Evolutionary conservation across 2,113 vertebrate genomes (phyloP).

Genomic region (Leptosomus discolor): DNA sequence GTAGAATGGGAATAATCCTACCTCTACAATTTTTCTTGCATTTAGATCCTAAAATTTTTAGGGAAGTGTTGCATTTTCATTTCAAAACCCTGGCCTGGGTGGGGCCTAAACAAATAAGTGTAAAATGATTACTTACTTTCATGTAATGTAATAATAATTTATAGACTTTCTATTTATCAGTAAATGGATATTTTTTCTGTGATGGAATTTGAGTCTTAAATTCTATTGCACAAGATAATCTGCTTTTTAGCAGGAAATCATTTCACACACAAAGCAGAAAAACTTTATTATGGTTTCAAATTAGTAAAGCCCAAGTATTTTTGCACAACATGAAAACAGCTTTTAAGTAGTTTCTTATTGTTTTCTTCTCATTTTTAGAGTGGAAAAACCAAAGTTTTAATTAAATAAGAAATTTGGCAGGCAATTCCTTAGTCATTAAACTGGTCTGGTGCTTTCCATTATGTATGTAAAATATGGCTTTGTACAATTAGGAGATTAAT

Average conservation of each 20-base stretch:
- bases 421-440: constrained; percentile 34
- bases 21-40: background rate
- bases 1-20: background rate
- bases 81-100: fast-evolving
- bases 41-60: background rate
- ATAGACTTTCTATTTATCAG: background rate
- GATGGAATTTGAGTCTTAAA: background rate
- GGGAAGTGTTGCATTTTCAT: background rate
- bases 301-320: background rate
- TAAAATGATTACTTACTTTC: background rate
- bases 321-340: background rate
- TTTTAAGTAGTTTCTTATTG: background rate
- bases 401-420: constrained; percentile 52
- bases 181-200: background rate
- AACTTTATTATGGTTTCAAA: background rate
- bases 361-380: background rate
- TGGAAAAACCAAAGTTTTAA: constrained; percentile 43
- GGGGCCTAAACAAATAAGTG: background rate
- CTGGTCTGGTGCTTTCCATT: constrained; percentile 17
- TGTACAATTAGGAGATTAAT: constrained; percentile 51
- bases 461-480: constrained; percentile 55
- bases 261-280: background rate
- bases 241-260: background rate
- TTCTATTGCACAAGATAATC: background rate
- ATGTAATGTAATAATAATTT: background rate